Conservation (phyloP, 2,888 invertebrate species). For the Dugesia japonica region DNA sequence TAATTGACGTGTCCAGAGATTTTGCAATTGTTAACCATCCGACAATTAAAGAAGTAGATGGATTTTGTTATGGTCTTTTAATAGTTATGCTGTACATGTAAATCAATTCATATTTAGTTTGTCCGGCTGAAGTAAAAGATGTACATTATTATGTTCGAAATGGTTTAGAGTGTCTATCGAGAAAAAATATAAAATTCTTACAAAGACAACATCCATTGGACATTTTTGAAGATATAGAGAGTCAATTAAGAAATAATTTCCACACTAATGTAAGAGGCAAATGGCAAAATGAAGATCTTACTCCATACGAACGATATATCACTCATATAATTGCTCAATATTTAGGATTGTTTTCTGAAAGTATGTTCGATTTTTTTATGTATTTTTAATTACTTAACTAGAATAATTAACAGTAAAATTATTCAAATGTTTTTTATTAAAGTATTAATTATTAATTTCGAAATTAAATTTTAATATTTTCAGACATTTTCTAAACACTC, state of each 20-base stretch:
- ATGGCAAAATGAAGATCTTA: neutral
- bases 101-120: no score
- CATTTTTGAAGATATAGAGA: neutral
- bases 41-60: neutral
- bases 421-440: no score
- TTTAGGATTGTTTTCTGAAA: neutral
- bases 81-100: neutral
- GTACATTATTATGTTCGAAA: neutral
- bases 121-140: no score
- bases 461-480: no score
- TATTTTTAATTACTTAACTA: no score
- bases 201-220: neutral
- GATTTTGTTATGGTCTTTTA: neutral
- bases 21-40: no score
- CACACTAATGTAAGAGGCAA: neutral
- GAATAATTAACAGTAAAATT: no score
- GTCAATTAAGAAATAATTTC: neutral
- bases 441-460: no score
- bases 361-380: no score
- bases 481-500: no score
- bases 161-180: neutral
- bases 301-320: neutral
- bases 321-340: neutral
- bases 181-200: neutral
- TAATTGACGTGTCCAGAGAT: neutral